Conservation (phyloP, 2,113 vertebrate species). For the Desmodus rotundus region DNA sequence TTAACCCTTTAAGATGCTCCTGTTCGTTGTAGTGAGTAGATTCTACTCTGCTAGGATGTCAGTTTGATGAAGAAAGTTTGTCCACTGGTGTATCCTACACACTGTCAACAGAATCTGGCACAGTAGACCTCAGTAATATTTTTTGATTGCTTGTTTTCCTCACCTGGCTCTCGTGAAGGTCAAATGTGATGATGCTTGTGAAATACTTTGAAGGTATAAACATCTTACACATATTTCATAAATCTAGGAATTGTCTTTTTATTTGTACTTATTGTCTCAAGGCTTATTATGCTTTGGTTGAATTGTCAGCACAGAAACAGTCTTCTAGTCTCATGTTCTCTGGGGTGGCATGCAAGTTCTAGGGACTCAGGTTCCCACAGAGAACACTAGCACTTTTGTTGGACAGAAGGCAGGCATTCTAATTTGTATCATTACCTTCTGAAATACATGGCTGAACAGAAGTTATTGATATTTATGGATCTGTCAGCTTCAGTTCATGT, state of each 20-base stretch:
- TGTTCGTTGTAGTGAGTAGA: background rate
- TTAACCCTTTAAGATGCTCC: background rate
- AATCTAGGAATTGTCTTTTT: background rate
- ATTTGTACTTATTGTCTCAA: background rate
- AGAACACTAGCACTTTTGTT: background rate
- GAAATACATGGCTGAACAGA: background rate
- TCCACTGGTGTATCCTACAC: background rate
- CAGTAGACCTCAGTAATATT: background rate
- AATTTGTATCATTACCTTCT: background rate
- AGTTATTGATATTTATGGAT: background rate
- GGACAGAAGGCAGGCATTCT: background rate
- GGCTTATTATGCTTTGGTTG: background rate
- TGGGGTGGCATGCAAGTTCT: background rate
- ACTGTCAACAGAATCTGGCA: background rate
- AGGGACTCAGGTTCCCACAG: background rate
- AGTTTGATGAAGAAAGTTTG: background rate
- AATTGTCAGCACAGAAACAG: background rate
- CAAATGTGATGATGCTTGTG: background rate
- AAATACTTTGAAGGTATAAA: background rate
- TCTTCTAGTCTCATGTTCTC: background rate
- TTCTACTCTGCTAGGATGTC: background rate
- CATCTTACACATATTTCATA: background rate
- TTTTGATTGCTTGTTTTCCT: background rate
- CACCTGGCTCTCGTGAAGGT: background rate
- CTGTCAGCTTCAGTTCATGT: background rate